Percentiles rank a stretch among this genome's conserved stretches.
These are phyloP conservation scores for Ceratitis capitata DNA, from an alignment of 1,140 invertebrate species.

Conservation along the genomic window DNA sequence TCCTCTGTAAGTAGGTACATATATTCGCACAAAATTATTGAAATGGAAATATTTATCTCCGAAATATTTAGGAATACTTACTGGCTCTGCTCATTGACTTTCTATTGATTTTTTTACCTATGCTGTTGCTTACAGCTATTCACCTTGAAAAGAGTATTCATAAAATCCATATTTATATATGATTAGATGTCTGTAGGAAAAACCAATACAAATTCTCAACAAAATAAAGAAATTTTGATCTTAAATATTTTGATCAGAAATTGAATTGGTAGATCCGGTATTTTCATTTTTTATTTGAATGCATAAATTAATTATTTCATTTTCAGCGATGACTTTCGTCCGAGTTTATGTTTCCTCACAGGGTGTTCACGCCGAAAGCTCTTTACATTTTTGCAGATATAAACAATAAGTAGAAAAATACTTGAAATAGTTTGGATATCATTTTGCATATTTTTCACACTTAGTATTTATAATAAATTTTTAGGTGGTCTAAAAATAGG, in stretches of 20 bases:
- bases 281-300: no score
- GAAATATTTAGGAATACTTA: no score
- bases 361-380: neutral
- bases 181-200: neutral
- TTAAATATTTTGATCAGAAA: no score
- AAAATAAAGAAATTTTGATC: neutral
- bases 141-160: neutral
- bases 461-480: conserved; percentile 25
- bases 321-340: no score
- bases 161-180: neutral
- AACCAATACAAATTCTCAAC: neutral
- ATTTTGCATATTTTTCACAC: conserved; percentile 10
- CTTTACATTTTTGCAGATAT: neutral
- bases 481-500: neutral
- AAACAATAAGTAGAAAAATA: conserved; percentile 26
- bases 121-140: neutral
- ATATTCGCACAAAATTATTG: no score
- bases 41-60: no score
- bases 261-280: no score
- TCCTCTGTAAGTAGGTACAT: no score
- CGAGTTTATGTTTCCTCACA: no score
- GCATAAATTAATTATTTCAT: no score
- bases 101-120: no score
- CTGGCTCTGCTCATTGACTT: no score
- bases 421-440: conserved; percentile 19